Evolutionary conservation across 2,797 vertebrate genomes (phyloP), one percentile per base, ranked within the genome.

Genomic region (Selene dorsalis): DNA sequence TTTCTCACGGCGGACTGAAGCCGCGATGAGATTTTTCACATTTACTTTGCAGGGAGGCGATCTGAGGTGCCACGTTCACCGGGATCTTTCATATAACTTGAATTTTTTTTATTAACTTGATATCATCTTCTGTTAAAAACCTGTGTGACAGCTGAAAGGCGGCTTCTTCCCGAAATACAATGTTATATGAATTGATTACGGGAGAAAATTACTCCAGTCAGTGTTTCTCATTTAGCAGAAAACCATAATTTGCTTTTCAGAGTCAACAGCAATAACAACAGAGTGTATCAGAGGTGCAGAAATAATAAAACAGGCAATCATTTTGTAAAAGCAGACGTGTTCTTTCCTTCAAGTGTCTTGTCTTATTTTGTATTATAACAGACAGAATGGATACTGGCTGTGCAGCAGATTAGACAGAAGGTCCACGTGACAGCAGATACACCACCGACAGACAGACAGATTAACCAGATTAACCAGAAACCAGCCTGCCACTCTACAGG

Each of bases 61-160:
- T 75, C 84, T 79, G 18, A 82, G 80, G 80, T 83, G 85, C 66
- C 70, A 68, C 70, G 77, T 86, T 89, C 70, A 1, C 0, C 47
- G 57, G 75, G 67, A 79, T 74, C 77, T 87, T 77, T 77, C 39
- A 75, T 80, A 68, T 63, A 80, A 86, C 66, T 41, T 73, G 48
- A 79, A 79, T 83, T 82, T 87, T n/a, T 32, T 72, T 86, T 73
- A 87, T 88, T 67, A 89, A 82, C 67, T 68, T 38, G 69, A 88
- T 88, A 88, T 86, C 67, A 84, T 87, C 86, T 91, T 84, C 61
- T 79, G 69, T 66, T 56, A 65, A 77, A 62, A 67, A 63, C 75
- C 55, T 8, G 50, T 52, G 26, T 73, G 70, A 83, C 63, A 77
- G 75, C 87, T 47, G 50, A 84, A 76, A 35, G 35, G 11, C 64